These are phyloP conservation scores for Parapsyche elsis DNA, from an alignment of 1,140 invertebrate genomes.

Conservation along the genomic window DNA sequence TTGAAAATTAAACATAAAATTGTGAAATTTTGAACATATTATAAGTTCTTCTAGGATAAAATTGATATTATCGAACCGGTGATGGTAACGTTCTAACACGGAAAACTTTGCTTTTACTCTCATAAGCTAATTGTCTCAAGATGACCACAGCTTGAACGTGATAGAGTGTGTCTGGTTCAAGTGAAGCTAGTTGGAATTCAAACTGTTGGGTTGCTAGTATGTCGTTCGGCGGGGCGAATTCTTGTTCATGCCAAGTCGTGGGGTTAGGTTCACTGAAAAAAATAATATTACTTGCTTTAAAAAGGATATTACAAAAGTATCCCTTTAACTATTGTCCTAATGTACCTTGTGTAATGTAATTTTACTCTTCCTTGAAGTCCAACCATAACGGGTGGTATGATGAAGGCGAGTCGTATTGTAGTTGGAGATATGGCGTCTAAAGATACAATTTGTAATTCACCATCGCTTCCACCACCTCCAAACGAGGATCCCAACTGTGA, in stretches of 20 bases:
- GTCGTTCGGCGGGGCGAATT: conserved; percentile 85
- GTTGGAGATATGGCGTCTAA: conserved; percentile 81
- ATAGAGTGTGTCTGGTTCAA: conserved; percentile 85
- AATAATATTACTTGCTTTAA: not conserved
- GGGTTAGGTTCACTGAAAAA: conserved; percentile 73
- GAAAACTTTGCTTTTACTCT: conserved; percentile 79
- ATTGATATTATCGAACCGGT: conserved; percentile 58
- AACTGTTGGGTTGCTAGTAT: conserved; percentile 84
- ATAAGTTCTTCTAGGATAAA: conserved; percentile 47
- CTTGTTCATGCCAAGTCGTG: conserved; percentile 81
- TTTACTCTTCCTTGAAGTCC: conserved; percentile 86
- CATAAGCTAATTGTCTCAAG: conserved; percentile 77
- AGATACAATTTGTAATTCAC: conserved; percentile 71
- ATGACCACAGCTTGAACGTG: conserved; percentile 82
- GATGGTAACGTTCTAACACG: conserved; percentile 73
- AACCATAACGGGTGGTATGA: conserved; percentile 82
- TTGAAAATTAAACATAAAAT: conserved; percentile 28
- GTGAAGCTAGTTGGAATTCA: conserved; percentile 80
- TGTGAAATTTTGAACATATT: conserved; percentile 2
- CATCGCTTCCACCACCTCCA: conserved; percentile 28
- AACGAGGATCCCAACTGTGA: conserved; percentile 21
- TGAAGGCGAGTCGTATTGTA: conserved; percentile 83
- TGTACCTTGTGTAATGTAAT: conserved; percentile 75
- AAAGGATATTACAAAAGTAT: not conserved
- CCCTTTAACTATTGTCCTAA: not conserved